Evolutionary conservation across 2,797 vertebrate genomes (phyloP), one percentile per base, ranked within the genome.

Genomic region (Pelochelys cantorii): DNA sequence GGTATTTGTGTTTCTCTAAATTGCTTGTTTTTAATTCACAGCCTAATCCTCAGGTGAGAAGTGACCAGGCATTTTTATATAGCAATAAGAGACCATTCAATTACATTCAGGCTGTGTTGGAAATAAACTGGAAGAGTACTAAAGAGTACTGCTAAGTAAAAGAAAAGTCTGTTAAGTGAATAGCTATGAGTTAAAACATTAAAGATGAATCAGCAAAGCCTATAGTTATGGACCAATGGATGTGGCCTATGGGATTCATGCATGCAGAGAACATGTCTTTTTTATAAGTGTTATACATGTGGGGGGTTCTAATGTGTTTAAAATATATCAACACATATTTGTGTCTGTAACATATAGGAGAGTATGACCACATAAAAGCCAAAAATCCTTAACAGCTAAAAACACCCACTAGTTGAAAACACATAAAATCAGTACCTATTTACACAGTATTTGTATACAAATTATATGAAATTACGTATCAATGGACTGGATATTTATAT

Each of bases 1-100:
- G 59, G 57, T 95, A 91, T 93, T 92, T 95, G 91, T 42, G 85
- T 88, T 88, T 94, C 85, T 91, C 80, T 81, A 95, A 97, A 93
- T 91, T 71, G 93, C 89, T 96, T 85, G 90, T 88, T 96, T 96
- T 96, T 93, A 96, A 95, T 96, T 96, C 94, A 92, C 80, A 86
- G 93, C 79, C 88, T 97, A 93, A 96, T 94, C 94, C 94, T 96
- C 87, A 29, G 75, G 93, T 93, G 94, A 82, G 90, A 88, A 81
- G 81, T 94, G 93, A 97, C 95, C 83, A 94, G 92, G n/a, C 87
- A 1, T 83, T 95, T 96, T 94, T 93, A 83, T 79, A 81, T 3
- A 13, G 57, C 89, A 95, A 95, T 95, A 86, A 94, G 92, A 89
- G 86, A 68, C 80, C 71, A 37, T 87, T 95, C 83, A 95, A 84